Conservation (phyloP, 2,797 vertebrate species). For the Simalia tracyae region DNA sequence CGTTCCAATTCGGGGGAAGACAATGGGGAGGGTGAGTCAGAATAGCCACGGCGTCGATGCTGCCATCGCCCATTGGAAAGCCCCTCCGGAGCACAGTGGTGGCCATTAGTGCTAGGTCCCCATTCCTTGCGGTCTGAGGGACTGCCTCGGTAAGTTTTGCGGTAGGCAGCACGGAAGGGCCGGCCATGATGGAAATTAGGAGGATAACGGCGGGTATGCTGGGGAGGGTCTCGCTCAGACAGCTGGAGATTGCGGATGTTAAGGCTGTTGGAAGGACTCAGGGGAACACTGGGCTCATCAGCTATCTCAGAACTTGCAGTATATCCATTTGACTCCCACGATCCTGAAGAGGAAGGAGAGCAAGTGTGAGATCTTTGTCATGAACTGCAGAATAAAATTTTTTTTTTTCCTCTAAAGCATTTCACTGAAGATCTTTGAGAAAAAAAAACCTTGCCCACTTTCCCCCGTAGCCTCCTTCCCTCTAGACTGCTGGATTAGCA, state of each 20-base stretch:
- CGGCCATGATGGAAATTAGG: conserved; percentile 37
- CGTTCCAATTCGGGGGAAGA: conserved; percentile 28
- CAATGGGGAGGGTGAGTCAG: conserved; percentile 23
- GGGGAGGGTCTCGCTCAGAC: conserved; percentile 76
- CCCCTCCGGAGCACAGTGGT: conserved; percentile 31
- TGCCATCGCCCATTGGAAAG: conserved; percentile 34
- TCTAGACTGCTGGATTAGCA: not conserved
- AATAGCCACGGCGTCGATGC: conserved; percentile 34
- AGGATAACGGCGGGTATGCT: conserved; percentile 49
- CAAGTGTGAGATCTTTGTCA: not conserved
- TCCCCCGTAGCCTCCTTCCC: not conserved
- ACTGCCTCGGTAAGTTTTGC: conserved; percentile 48
- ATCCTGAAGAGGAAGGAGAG: conserved; percentile 65
- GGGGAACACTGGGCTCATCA: conserved; percentile 79
- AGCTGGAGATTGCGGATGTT: conserved; percentile 83
- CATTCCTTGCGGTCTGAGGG: conserved; percentile 48
- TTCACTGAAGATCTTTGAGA: not conserved
- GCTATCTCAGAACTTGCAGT: conserved; percentile 80
- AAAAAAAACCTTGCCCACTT: no score
- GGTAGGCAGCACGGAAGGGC: conserved; percentile 38
- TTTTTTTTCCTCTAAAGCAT: accelerated
- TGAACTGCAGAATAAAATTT: not conserved
- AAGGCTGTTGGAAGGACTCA: conserved; percentile 78
- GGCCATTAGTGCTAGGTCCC: conserved; percentile 47
- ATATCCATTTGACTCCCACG: conserved; percentile 79